phyloP scores from a whole-genome alignment of 2,113 vertebrate genomes.

The Cyanoderma ruficeps region DNA sequence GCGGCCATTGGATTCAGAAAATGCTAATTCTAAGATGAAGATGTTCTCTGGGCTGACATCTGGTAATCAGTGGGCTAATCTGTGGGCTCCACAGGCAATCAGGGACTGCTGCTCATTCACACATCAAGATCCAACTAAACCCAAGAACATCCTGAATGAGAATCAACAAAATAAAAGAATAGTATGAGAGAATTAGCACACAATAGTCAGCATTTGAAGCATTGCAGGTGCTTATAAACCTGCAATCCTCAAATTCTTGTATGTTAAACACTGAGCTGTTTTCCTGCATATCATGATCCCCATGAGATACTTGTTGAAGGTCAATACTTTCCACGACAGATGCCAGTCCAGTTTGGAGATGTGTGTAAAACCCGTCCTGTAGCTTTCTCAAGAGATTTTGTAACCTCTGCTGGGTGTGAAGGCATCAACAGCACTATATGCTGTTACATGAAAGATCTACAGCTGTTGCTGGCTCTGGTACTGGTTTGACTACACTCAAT shows the following conservation, averaged over 20 bases:
- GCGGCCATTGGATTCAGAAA: not conserved
- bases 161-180: not conserved
- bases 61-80: not conserved
- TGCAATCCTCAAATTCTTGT: not conserved
- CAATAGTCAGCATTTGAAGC: not conserved
- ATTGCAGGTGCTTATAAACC: not conserved
- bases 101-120: not conserved
- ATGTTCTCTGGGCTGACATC: not conserved
- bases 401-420: not conserved
- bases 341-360: not conserved
- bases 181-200: not conserved
- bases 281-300: not conserved
- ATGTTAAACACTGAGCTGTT: not conserved
- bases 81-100: not conserved
- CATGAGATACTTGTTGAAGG: not conserved
- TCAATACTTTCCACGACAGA: not conserved
- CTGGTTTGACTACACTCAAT: not conserved
- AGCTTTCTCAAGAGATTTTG: not conserved
- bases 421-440: accelerated
- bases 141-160: not conserved
- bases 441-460: not conserved
- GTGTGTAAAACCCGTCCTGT: not conserved
- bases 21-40: not conserved
- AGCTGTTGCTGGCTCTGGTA: not conserved
- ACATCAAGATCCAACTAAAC: not conserved